Evolutionary conservation across 2,113 vertebrate genomes (phyloP).

Genomic region (Coturnix japonica): DNA sequence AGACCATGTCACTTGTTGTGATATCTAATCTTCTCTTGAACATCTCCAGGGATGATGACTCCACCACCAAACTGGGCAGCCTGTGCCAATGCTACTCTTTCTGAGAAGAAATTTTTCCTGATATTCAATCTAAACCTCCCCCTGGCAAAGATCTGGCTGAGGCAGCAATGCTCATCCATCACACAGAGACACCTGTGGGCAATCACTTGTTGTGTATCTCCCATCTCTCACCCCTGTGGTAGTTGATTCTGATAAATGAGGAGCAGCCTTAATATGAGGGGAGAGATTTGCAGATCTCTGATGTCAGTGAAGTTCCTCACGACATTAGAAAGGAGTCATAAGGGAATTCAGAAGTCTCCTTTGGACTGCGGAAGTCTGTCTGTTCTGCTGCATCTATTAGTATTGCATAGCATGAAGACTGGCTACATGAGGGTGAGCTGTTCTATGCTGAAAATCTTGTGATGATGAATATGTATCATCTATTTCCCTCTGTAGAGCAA

Average conservation of each 20-base stretch:
- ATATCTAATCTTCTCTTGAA: too few species aligned
- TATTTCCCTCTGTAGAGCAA: background rate
- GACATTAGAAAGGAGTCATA: background rate
- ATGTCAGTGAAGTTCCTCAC: background rate
- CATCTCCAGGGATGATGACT: too few species aligned
- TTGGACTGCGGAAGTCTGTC: background rate
- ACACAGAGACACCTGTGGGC: background rate
- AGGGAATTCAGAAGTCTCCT: background rate
- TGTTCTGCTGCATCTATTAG: background rate
- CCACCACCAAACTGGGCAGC: too few species aligned
- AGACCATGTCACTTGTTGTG: too few species aligned
- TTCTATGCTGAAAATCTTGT: background rate
- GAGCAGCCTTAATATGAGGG: background rate
- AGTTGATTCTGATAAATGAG: background rate
- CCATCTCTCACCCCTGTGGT: background rate
- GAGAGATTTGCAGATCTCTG: background rate
- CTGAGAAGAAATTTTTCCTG: too few species aligned
- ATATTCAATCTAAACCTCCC: too few species aligned
- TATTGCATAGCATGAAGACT: background rate
- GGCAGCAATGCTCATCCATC: rapidly evolving
- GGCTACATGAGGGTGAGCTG: background rate
- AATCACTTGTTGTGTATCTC: background rate
- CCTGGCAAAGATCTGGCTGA: background rate
- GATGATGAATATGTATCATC: rapidly evolving
- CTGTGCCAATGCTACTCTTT: too few species aligned